A percentile compares a stretch with the other conserved stretches of the same genome.
Evolutionary conservation across 2,113 vertebrate species (phyloP).

Genomic region (Cnemophilus loriae): DNA sequence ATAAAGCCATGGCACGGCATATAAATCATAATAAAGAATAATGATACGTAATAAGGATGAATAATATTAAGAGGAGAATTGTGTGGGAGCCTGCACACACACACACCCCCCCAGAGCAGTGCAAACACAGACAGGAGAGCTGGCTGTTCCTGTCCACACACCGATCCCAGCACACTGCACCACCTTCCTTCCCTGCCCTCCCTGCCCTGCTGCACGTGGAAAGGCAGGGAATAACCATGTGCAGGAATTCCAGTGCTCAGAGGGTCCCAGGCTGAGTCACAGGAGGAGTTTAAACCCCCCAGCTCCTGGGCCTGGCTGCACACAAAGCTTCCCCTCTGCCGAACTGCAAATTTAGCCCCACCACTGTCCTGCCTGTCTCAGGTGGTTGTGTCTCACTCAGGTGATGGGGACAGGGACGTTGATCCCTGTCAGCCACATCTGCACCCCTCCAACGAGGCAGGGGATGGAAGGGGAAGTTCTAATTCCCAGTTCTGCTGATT

Average conservation of each 20-base stretch:
- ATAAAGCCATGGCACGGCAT: conserved; percentile 17
- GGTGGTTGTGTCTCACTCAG: background rate
- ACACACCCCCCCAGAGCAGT: background rate
- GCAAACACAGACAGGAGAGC: background rate
- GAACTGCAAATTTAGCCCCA: fast-evolving
- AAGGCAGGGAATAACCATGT: background rate
- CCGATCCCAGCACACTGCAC: background rate
- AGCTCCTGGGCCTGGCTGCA: background rate
- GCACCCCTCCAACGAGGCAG: background rate
- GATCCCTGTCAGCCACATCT: background rate
- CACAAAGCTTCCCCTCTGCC: background rate
- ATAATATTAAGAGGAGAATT: conserved; percentile 22
- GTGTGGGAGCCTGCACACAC: background rate
- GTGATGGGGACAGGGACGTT: background rate
- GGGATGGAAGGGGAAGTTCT: background rate
- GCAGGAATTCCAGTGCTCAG: background rate
- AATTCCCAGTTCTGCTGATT: background rate
- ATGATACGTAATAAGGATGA: conserved; percentile 55
- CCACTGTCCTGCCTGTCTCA: background rate
- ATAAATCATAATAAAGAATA: conserved; percentile 63
- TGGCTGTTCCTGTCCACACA: background rate
- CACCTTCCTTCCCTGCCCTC: background rate
- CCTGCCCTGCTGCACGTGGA: background rate
- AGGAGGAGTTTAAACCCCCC: background rate
- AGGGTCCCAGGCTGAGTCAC: background rate